phyloP scores from a whole-genome alignment of 2,113 vertebrate genomes.

The Rana temporaria region DNA sequence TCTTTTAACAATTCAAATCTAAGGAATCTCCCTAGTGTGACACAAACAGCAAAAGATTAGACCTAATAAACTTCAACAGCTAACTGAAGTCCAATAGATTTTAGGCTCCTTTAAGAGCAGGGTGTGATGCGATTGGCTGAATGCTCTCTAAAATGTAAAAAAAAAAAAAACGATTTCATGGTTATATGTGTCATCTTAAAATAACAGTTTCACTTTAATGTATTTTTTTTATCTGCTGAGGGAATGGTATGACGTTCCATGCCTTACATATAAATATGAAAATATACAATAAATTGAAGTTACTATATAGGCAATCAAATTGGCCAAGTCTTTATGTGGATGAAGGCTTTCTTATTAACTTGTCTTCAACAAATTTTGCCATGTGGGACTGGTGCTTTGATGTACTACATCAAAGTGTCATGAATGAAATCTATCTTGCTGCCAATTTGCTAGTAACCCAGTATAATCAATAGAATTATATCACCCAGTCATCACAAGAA shows the following conservation, averaged over 20 bases:
- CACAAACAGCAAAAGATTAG: too few relatives aligned
- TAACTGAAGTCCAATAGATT: too few relatives aligned
- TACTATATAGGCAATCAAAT: background rate
- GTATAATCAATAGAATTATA: slow-evolving; percentile 26
- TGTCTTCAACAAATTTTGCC: slow-evolving; percentile 13
- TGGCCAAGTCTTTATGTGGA: slow-evolving; percentile 1
- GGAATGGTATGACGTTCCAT: background rate
- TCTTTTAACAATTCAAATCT: too few relatives aligned
- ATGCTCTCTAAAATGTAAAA: too few relatives aligned
- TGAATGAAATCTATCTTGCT: slow-evolving; percentile 32
- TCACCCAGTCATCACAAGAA: slow-evolving; percentile 17
- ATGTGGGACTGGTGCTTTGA: slow-evolving; percentile 37
- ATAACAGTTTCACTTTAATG: background rate
- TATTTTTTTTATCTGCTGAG: background rate
- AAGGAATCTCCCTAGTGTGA: too few relatives aligned
- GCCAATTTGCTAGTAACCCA: slow-evolving; percentile 10
- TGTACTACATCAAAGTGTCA: slow-evolving; percentile 49
- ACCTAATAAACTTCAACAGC: too few relatives aligned
- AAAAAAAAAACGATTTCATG: too few relatives aligned
- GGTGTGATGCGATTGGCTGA: too few relatives aligned
- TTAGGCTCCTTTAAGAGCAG: too few relatives aligned
- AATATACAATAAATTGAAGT: background rate
- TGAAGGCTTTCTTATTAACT: slow-evolving; percentile 5
- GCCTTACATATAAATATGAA: background rate
- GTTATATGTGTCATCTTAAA: background rate